Evolutionary conservation across 2,113 vertebrate species (phyloP), one percentile per base, ranked within the genome.

Genomic region (Lonchura striata): DNA sequence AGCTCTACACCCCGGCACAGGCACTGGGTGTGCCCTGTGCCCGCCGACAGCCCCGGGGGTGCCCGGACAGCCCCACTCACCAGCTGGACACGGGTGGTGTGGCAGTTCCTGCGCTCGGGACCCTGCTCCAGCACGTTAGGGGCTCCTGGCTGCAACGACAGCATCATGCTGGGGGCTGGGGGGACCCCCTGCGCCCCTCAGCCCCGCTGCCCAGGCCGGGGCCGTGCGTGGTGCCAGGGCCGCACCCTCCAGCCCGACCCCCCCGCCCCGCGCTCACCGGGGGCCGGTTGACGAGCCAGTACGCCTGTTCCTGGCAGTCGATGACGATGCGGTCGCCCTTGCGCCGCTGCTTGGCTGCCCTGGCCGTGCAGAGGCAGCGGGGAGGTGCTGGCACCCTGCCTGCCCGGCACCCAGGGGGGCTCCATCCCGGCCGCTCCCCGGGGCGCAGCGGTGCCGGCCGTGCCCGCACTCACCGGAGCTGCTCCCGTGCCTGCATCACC

Each of bases 401-500:
- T 25, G 54, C 49, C 72, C 31, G 8, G 70, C 86, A 39, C 30
- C 69, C 82, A 6, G 6, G 41, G 60, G 15, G 37, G 74, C 74
- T 84, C 78, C 10, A 5, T 30, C 72, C 50, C 75, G 1, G 47
- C 2, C 8, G 44, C 52, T 42, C 57, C 60, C 33, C 1, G 1
- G 63, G 74, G 20, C 21, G 18, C 57, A 33, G 84, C 6, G 6
- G n/a, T 13, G 66, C 50, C 11, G 9, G 42, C 89, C 11, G 2
- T 59, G 86, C 71, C 81, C 6, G 2, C 44, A 57, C 97, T 98
- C 95, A 99, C 99, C 99, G 98, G 57, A 99, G 98, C 95, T 99
- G 99, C 90, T 99, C 99, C 88, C 98, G 98, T 0, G 99, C 99
- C 96, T 99, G 99, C 98, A 98, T 99, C 96, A 99, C 98, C 80